These are phyloP conservation scores for Abscondita cerata DNA, from an alignment of 2,888 invertebrate genomes.

Conservation along the genomic window DNA sequence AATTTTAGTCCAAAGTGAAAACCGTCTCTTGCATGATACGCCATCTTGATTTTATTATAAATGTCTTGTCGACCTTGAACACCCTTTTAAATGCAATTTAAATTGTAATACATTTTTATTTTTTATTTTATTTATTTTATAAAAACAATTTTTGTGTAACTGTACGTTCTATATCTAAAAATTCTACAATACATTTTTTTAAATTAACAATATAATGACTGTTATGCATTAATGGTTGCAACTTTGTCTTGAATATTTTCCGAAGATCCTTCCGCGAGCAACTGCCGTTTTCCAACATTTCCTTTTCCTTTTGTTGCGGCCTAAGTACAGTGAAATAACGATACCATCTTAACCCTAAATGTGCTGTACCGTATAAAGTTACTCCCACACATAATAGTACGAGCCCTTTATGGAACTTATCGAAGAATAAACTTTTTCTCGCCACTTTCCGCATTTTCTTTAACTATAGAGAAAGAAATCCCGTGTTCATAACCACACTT, in stretches of 20 bases:
- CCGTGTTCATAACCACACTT: too few relatives aligned
- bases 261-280: constrained; percentile 60
- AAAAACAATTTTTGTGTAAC: neutral
- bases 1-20: constrained; percentile 42
- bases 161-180: neutral
- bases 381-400: constrained; percentile 64
- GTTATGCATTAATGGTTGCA: constrained; percentile 10
- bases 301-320: constrained; percentile 56
- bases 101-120: constrained; percentile 7
- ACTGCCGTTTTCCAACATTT: constrained; percentile 56
- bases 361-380: constrained; percentile 61
- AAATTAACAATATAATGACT: constrained; percentile 2
- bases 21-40: constrained; percentile 42
- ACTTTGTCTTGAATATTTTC: constrained; percentile 55
- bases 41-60: constrained; percentile 52
- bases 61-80: constrained; percentile 24
- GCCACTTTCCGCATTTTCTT: constrained; percentile 54
- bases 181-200: neutral
- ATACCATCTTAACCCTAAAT: constrained; percentile 60
- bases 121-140: constrained; percentile 5
- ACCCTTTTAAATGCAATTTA: constrained; percentile 15
- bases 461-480: too few relatives aligned
- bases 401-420: constrained; percentile 63
- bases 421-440: constrained; percentile 54
- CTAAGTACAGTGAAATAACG: constrained; percentile 61